Conservation (phyloP, 2,888 invertebrate species). For the Pammene fasciana region DNA sequence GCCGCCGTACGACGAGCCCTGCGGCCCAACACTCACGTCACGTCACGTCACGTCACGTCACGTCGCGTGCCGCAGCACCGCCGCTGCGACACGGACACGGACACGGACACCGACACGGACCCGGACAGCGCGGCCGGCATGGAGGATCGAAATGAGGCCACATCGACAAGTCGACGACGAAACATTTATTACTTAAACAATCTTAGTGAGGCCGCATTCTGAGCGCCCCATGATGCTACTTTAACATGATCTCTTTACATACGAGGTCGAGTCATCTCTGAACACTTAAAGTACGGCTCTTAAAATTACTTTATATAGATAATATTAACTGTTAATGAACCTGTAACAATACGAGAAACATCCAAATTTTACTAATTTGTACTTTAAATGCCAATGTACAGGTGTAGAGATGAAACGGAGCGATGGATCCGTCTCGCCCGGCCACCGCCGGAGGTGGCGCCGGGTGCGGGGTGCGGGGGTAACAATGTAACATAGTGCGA, state of each 20-base stretch:
- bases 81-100: no score
- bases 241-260: constrained; percentile 70
- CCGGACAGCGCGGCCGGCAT: constrained; percentile 53
- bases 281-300: constrained; percentile 84
- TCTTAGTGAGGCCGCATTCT: constrained; percentile 50
- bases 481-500: constrained; percentile 79
- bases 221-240: constrained; percentile 55
- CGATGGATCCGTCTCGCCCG: constrained; percentile 76
- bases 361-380: constrained; percentile 83
- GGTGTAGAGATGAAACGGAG: constrained; percentile 77
- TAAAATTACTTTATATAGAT: constrained; percentile 77
- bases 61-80: no score
- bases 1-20: constrained; percentile 82
- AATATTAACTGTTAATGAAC: constrained; percentile 82
- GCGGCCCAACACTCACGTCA: no score
- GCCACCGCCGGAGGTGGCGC: constrained; percentile 54
- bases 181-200: constrained; percentile 24
- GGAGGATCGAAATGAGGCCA: constrained; percentile 55
- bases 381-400: constrained; percentile 83
- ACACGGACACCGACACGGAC: no score
- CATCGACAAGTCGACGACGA: background rate
- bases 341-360: constrained; percentile 82
- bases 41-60: no score
- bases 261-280: constrained; percentile 77
- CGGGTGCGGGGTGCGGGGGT: constrained; percentile 72